phyloP scores from a whole-genome alignment of 1,140 invertebrate species.

The Zaprionus capensis region DNA sequence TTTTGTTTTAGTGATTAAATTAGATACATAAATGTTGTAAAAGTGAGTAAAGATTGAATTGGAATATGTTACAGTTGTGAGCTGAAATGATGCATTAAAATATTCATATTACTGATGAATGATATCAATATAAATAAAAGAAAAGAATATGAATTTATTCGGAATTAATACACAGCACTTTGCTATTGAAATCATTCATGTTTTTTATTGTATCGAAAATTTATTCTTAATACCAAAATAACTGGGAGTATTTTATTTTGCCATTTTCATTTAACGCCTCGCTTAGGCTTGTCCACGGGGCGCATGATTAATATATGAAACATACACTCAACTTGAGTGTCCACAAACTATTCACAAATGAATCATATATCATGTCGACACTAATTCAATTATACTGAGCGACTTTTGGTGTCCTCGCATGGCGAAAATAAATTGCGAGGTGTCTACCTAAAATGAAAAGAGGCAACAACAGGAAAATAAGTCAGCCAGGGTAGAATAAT shows the following conservation, averaged over 20 bases:
- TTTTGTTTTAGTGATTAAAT: background rate
- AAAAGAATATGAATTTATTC: too few species aligned
- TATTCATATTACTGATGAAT: too few species aligned
- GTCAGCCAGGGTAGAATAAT: background rate
- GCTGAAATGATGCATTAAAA: too few species aligned
- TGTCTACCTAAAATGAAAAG: background rate
- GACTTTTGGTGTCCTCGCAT: slow-evolving; percentile 48
- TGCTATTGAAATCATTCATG: too few species aligned
- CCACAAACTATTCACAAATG: slow-evolving; percentile 22
- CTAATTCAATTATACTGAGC: slow-evolving; percentile 68
- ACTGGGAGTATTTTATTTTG: background rate
- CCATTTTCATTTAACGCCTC: slow-evolving; percentile 27
- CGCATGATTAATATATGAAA: slow-evolving; percentile 64
- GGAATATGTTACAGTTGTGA: background rate
- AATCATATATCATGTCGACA: slow-evolving; percentile 57
- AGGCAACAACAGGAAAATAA: background rate
- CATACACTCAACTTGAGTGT: slow-evolving; percentile 12
- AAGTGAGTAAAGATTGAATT: background rate
- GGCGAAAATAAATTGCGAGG: background rate
- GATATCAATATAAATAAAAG: too few species aligned
- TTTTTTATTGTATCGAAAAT: too few species aligned
- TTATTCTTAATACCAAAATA: too few species aligned
- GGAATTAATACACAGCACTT: too few species aligned
- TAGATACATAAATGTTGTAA: background rate
- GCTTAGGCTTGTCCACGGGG: slow-evolving; percentile 21